Conservation (phyloP, 2,797 vertebrate species). For the Siniperca obscura region DNA sequence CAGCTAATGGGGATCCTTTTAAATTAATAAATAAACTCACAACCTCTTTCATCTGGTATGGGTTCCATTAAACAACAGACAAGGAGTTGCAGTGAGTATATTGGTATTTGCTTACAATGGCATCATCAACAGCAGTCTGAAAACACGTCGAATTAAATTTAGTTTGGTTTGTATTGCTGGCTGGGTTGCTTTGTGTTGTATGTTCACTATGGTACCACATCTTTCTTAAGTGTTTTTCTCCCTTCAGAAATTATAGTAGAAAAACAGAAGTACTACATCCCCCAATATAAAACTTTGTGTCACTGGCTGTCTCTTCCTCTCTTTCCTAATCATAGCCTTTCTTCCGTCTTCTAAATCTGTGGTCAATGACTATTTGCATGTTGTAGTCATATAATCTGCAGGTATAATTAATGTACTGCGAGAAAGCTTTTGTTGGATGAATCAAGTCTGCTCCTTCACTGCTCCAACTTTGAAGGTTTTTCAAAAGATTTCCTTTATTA, state of each 20-base stretch:
- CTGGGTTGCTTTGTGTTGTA: neutral
- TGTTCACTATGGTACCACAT: neutral
- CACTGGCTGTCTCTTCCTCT: too few relatives aligned
- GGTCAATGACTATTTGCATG: conserved; percentile 6
- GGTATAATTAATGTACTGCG: neutral
- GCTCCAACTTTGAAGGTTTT: neutral
- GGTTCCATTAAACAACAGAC: conserved; percentile 25
- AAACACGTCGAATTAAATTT: conserved; percentile 2
- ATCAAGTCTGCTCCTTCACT: neutral
- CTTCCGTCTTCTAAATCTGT: neutral
- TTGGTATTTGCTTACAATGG: conserved; percentile 6
- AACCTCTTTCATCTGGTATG: conserved; percentile 14
- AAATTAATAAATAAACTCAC: neutral
- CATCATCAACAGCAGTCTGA: conserved; percentile 4
- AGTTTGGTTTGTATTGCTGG: conserved; percentile 3
- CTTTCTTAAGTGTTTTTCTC: conserved; percentile 3
- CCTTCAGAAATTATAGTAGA: neutral
- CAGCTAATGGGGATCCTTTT: too few relatives aligned
- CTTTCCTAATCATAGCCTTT: neutral
- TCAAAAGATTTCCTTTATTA: neutral
- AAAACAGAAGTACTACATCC: neutral
- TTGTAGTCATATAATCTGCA: neutral
- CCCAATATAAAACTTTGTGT: neutral
- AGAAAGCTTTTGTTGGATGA: neutral
- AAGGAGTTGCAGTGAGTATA: conserved; percentile 1